Evolutionary conservation across 2,888 invertebrate genomes (phyloP).

Genomic region (Petrolisthes manimaculis): DNA sequence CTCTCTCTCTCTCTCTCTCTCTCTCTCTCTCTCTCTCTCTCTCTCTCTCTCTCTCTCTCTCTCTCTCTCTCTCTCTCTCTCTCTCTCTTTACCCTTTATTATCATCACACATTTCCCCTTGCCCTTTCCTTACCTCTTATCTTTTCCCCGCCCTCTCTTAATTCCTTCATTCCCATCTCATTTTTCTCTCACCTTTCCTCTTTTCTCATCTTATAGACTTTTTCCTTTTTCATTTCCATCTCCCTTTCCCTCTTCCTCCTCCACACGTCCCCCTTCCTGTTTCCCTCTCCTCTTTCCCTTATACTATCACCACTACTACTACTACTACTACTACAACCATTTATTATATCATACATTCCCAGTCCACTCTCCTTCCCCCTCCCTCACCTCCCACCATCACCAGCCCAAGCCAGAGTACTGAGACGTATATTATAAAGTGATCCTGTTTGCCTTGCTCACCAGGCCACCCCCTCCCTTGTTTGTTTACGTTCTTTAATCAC

Average conservation of each 20-base stretch:
- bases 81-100: neutral
- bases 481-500: neutral
- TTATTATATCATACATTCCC: neutral
- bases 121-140: no score
- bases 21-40: neutral
- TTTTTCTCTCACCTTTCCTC: neutral
- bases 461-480: neutral
- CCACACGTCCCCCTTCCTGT: neutral
- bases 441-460: neutral
- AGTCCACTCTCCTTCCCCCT: neutral
- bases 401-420: neutral
- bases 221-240: neutral
- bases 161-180: neutral
- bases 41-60: neutral
- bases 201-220: neutral
- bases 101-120: neutral
- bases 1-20: conserved; percentile 2
- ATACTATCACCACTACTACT: neutral
- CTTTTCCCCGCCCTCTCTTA: neutral
- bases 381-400: neutral
- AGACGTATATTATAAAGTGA: neutral
- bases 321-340: neutral
- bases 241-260: neutral
- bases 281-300: neutral
- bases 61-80: neutral